Percentiles rank a stretch among this genome's conserved stretches.
These are phyloP conservation scores for Anthopleura xanthogrammica DNA, from an alignment of 92 coral and sea anemone species.

Conservation along the genomic window DNA sequence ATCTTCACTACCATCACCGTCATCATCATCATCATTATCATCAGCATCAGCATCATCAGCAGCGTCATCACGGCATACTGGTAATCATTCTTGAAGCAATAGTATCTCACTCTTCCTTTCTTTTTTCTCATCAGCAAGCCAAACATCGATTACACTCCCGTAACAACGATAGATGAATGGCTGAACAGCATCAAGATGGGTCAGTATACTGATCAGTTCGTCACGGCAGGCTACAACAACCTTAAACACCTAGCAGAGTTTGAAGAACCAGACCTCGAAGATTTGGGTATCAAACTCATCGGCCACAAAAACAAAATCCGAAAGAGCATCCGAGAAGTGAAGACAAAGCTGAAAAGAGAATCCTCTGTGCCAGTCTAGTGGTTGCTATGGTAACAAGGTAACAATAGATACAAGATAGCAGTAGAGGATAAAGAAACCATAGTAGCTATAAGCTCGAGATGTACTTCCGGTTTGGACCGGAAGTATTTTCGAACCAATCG, in stretches of 20 bases:
- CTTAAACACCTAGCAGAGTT: slow-evolving; percentile 58
- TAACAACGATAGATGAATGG: slow-evolving; percentile 78
- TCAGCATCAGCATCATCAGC: background rate
- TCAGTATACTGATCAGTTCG: slow-evolving; percentile 64
- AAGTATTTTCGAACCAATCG: slow-evolving; percentile 3
- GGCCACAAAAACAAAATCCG: slow-evolving; percentile 94
- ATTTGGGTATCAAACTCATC: slow-evolving; percentile 79
- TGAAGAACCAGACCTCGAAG: slow-evolving; percentile 73
- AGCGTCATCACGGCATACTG: background rate
- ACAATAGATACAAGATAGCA: background rate
- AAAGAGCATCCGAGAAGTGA: slow-evolving; percentile 75
- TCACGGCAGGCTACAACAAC: slow-evolving; percentile 67
- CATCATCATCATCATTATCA: background rate
- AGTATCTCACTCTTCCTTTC: background rate
- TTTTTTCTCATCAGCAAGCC: slow-evolving; percentile 49
- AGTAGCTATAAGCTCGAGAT: background rate
- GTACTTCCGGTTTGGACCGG: slow-evolving; percentile 21
- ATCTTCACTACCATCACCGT: background rate
- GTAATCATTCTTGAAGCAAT: background rate
- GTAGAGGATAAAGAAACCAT: background rate
- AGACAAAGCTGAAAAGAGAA: slow-evolving; percentile 37
- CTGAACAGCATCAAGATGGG: slow-evolving; percentile 85
- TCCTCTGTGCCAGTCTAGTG: slow-evolving; percentile 39
- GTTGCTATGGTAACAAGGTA: slow-evolving; percentile 18
- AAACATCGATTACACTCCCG: slow-evolving; percentile 53